Evolutionary conservation across 2,113 vertebrate genomes (phyloP).

Genomic region (Bubo blakistoni): DNA sequence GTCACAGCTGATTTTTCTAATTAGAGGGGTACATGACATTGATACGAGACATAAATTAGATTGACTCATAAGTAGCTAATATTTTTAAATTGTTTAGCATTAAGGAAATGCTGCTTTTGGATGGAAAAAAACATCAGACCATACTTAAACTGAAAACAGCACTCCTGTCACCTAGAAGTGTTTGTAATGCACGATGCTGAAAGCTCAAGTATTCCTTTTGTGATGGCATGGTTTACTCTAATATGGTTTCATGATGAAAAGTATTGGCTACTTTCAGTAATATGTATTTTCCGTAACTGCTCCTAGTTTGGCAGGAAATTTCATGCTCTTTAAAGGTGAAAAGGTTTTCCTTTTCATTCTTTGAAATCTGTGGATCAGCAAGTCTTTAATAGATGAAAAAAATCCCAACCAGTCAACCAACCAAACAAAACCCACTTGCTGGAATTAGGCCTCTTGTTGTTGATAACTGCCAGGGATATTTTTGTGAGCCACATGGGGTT

Average conservation of each 20-base stretch:
- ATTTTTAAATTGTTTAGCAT: background rate
- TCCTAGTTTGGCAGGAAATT: background rate
- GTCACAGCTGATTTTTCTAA: background rate
- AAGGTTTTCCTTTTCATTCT: background rate
- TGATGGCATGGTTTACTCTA: background rate
- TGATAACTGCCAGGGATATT: background rate
- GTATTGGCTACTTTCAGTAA: background rate
- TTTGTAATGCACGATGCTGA: background rate
- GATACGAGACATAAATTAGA: background rate
- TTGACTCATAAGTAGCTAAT: background rate
- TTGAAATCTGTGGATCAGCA: background rate
- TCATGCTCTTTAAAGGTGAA: background rate
- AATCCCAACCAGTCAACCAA: background rate
- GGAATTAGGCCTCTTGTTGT: background rate
- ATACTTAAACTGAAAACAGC: background rate
- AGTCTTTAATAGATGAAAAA: background rate
- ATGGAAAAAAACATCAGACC: background rate
- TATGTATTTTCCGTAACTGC: background rate
- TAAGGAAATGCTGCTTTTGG: background rate
- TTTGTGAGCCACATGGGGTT: background rate
- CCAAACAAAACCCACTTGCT: background rate
- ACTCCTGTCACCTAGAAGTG: background rate
- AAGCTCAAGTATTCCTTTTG: background rate
- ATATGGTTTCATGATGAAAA: background rate
- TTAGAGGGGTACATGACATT: background rate